These are phyloP conservation scores for Bergia puertoricense DNA, from an alignment of 92 coral and sea anemone genomes.

Conservation along the genomic window DNA sequence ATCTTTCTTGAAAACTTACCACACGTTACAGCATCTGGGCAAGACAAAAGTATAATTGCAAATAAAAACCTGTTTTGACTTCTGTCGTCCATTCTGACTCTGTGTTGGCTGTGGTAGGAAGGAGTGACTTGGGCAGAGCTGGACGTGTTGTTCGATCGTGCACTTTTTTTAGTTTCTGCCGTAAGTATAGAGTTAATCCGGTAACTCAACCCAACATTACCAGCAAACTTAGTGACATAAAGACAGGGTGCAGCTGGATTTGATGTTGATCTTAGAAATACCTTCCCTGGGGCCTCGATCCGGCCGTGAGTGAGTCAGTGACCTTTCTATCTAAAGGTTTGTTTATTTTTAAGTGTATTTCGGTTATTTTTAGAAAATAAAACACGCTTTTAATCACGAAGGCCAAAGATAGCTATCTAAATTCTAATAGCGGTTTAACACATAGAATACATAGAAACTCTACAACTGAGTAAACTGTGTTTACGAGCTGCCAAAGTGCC, in stretches of 20 bases:
- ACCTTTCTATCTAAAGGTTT: slow-evolving; percentile 22
- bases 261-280: background rate
- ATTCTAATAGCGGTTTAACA: background rate
- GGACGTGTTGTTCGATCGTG: too few species aligned
- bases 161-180: too few species aligned
- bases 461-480: background rate
- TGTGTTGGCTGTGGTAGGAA: background rate
- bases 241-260: background rate
- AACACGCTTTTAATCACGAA: background rate
- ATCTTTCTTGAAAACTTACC: background rate
- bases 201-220: too few species aligned
- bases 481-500: background rate
- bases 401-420: slow-evolving; percentile 1
- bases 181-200: too few species aligned
- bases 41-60: background rate
- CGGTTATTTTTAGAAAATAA: slow-evolving; percentile 8
- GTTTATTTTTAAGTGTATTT: background rate
- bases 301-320: background rate
- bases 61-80: background rate
- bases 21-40: background rate
- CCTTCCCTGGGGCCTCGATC: background rate
- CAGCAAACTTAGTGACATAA: background rate
- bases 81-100: background rate
- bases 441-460: too few species aligned
- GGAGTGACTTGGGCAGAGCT: background rate